These are phyloP conservation scores for Hylaeus anthracinus DNA, from an alignment of 1,140 invertebrate genomes.

Conservation along the genomic window DNA sequence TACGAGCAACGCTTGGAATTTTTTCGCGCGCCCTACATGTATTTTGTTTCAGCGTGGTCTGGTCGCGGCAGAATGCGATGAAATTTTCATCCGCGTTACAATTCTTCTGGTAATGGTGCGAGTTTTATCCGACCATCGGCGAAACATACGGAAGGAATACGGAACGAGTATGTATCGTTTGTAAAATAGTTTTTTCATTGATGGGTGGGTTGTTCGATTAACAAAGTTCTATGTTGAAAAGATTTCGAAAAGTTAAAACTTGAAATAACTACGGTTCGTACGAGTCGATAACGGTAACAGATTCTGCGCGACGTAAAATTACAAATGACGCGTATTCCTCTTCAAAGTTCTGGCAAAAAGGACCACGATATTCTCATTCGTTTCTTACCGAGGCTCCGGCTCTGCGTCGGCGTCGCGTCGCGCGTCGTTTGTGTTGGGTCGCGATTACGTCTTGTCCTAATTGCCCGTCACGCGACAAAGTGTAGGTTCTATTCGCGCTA, in stretches of 20 bases:
- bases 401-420: too few relatives aligned
- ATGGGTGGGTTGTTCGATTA: too few relatives aligned
- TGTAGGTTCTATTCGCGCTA: too few relatives aligned
- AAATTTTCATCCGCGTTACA: conserved; percentile 43
- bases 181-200: too few relatives aligned
- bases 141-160: conserved; percentile 22
- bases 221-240: too few relatives aligned
- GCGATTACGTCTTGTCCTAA: too few relatives aligned
- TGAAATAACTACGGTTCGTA: too few relatives aligned
- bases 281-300: background rate
- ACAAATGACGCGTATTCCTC: conserved; percentile 56
- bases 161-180: background rate
- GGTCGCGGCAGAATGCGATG: conserved; percentile 19
- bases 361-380: conserved; percentile 11
- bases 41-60: conserved; percentile 15
- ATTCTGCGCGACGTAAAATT: conserved; percentile 48
- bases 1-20: conserved; percentile 19
- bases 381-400: too few relatives aligned
- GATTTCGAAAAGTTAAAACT: too few relatives aligned
- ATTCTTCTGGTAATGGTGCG: conserved; percentile 24
- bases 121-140: background rate
- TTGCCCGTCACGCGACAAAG: too few relatives aligned
- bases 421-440: too few relatives aligned
- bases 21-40: background rate
- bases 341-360: conserved; percentile 41